Percentiles rank a stretch among this genome's conserved stretches.
phyloP scores from a whole-genome alignment of 2,888 invertebrate genomes.

The Urechis unicinctus region DNA sequence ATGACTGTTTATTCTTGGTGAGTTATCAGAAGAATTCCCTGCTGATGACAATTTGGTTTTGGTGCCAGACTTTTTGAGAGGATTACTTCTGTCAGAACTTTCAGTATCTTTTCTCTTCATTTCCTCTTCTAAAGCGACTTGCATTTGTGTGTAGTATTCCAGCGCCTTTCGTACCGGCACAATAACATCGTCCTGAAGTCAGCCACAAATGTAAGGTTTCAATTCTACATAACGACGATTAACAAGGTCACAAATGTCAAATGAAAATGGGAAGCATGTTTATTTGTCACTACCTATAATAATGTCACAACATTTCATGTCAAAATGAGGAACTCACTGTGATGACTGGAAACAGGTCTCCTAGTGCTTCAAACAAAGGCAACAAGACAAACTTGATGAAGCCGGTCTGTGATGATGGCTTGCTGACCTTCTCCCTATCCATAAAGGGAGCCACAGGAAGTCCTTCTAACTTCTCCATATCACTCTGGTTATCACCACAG shows the following conservation, averaged over 20 bases:
- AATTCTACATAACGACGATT: no score
- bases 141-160: constrained; percentile 45
- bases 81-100: no score
- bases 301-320: no score
- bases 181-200: constrained; percentile 40
- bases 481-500: no score
- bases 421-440: constrained; percentile 79
- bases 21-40: no score
- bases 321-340: constrained; percentile 3
- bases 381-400: constrained; percentile 75
- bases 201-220: no score
- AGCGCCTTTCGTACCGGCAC: constrained; percentile 39
- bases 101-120: constrained; percentile 25
- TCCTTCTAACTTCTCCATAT: constrained; percentile 68
- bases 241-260: no score
- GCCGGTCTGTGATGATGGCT: constrained; percentile 75
- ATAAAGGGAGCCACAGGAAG: constrained; percentile 79
- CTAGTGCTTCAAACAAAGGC: constrained; percentile 70
- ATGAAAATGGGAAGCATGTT: no score
- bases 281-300: no score
- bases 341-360: constrained; percentile 10
- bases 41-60: no score
- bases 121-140: constrained; percentile 38
- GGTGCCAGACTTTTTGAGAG: no score
- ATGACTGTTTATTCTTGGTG: no score